Evolutionary conservation across 2,888 invertebrate species (phyloP).

Genomic region (Syrista parreyssii): DNA sequence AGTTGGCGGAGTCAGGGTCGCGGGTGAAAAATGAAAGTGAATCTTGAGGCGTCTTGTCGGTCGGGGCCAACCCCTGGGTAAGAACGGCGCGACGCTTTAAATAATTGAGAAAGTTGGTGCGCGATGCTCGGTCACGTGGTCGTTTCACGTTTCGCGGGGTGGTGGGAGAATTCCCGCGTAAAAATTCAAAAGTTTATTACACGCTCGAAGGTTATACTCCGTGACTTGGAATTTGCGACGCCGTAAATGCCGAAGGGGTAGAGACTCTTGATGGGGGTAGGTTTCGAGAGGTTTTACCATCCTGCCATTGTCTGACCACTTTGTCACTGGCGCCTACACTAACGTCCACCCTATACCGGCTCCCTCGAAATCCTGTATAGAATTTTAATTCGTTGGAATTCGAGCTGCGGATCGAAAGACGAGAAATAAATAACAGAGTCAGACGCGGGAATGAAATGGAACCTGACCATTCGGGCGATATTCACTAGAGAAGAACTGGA

Average conservation of each 20-base stretch:
- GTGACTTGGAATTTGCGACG: not conserved
- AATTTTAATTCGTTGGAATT: not conserved
- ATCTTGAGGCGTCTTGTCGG: conserved; percentile 49
- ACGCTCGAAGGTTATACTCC: not conserved
- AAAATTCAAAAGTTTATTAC: not conserved
- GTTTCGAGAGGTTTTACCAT: not conserved
- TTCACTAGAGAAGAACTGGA: not conserved
- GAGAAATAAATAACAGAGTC: not conserved
- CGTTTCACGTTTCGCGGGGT: not conserved
- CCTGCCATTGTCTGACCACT: not conserved
- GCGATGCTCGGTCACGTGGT: not conserved
- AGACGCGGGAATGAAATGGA: not conserved
- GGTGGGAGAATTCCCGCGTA: not conserved
- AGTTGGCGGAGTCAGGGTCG: conserved; percentile 7
- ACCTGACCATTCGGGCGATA: not conserved
- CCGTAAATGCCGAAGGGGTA: not conserved
- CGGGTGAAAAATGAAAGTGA: conserved; percentile 50
- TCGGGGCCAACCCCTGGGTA: conserved; percentile 40
- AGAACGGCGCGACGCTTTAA: conserved; percentile 48
- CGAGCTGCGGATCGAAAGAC: not conserved
- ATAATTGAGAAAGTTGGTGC: conserved; percentile 44
- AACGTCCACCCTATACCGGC: not conserved
- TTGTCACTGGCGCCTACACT: not conserved
- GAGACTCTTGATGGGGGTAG: not conserved
- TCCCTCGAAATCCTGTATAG: not conserved